Base-by-base conservation (phyloP, 2,888 invertebrate species). In the Agrochola lychnidis region DNA sequence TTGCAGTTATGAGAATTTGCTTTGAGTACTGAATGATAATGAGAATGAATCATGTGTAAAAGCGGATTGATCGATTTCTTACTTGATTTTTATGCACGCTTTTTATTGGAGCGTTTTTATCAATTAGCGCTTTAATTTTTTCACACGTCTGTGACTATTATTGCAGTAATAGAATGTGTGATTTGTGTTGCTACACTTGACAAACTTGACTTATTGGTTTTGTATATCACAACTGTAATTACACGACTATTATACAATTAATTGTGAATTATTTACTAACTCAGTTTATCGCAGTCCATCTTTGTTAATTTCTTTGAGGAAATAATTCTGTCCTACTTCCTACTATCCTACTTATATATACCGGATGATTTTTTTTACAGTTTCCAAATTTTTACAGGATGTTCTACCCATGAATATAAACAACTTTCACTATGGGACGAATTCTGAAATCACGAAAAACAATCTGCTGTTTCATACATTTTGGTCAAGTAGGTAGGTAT, bases 1-100 rank as follows among this genome's bases (percentile, higher is more conserved):
- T 88, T 88, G 73, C 71, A 64, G 73, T 89, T 85, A 89, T 89
- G 89, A 89, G 88, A 88, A 88, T 89, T 73, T 82, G 68, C 78
- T 77, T 76, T 80, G 73, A 79, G 83, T 79, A 82, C 70, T 64
- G 80, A 80, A 85, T 82, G 79, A 48, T 88, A 88, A 87, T 87
- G 2, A 1, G 77, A 83, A 87, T 87, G 83, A 89, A 81, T 78
- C 73, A 73, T 66, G 83, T 85, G 80, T 79, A 79, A 76, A 45
- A 83, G 83, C 45, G 76, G 77, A 83, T 87, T 87, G 87, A 89
- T 85, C 62, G 83, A 76, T 85, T 83, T 81, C 83, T 74, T 83
- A 73, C 71, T 67, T 45, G 30, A 77, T 73, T 83, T 79, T 87
- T 85, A 73, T 82, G 73, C 40, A 51, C 48, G 78, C 42, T 75